Percentiles rank a stretch among this genome's conserved stretches.
These are phyloP conservation scores for Egretta garzetta DNA, from an alignment of 2,113 vertebrate genomes.

Conservation along the genomic window DNA sequence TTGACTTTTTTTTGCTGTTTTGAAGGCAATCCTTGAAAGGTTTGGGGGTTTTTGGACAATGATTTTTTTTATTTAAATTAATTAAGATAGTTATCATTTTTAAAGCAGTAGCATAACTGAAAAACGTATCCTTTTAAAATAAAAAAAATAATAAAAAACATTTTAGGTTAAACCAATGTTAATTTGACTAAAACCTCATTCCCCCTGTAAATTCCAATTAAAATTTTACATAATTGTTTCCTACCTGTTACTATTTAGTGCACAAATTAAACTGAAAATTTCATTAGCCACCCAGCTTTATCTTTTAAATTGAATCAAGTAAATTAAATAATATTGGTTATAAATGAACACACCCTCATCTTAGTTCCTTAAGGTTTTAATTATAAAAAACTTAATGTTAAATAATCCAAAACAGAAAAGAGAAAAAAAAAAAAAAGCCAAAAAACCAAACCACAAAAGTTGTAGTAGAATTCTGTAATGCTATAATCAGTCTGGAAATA, in stretches of 20 bases:
- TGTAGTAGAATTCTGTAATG: neutral
- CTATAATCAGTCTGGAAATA: neutral
- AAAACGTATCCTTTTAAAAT: neutral
- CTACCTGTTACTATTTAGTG: conserved; percentile 27
- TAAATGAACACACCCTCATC: neutral
- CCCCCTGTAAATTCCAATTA: conserved; percentile 37
- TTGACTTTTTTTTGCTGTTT: neutral
- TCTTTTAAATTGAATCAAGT: conserved; percentile 12
- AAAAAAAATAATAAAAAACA: neutral
- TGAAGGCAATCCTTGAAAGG: neutral
- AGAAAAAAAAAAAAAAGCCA: neutral
- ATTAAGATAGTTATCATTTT: neutral
- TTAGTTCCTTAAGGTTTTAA: neutral
- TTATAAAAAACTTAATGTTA: neutral
- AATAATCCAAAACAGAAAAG: neutral
- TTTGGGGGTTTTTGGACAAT: neutral
- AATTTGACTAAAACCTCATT: conserved; percentile 31
- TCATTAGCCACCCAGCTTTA: conserved; percentile 37
- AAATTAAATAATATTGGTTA: conserved; percentile 32
- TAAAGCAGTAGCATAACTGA: neutral
- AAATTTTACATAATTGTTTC: conserved; percentile 40
- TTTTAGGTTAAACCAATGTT: conserved; percentile 20
- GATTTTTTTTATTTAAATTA: neutral
- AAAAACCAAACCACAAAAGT: neutral
- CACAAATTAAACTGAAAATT: conserved; percentile 35